Base-by-base conservation (phyloP, 2,797 vertebrate genomes). In the Acanthurus lineatus region DNA sequence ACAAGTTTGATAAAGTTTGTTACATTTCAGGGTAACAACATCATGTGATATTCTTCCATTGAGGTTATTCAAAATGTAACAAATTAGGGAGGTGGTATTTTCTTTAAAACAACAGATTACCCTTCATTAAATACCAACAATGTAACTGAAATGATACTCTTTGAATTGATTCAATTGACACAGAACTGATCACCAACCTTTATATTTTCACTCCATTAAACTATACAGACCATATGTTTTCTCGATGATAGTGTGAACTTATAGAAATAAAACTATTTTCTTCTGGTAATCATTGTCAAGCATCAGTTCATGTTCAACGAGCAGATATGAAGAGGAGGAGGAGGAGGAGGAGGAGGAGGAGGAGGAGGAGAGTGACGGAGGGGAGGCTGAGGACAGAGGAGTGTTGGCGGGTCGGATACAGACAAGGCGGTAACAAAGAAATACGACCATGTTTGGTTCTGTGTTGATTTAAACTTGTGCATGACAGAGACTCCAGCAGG, bases 181-280 rank as follows among this genome's bases (percentile, higher is more conserved):
- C 64, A 69, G 52, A 81, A 44, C 45, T 57, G 69, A 85, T 65
- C 5, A 1, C 64, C 77, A 77, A 72, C 66, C 56, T 58, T 74
- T 45, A 60, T 67, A 76, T 83, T 47, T 79, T 59, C 48, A 68
- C 68, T 63, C 58, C 19, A 51, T 51, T 66, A 42, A 69, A 76
- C 84, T 87, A 74, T 87, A 89, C 88, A 91, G 83, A 87, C 78
- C 66, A 85, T 61, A 79, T 74, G 64, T 76, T 63, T 82, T 86
- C 78, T 82, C 75, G 61, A 42, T 40, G 82, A 85, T 68, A 79
- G 53, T 44, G 49, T 74, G 77, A 89, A 85, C 19, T 74, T 77
- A 77, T 65, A 79, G 77, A 83, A 87, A 86, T 86, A 86, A 80
- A 83, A 88, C 73, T 68, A 79, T 84, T 78, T 72, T 79, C 74